Conservation (phyloP, 2,113 vertebrate species). For the Macrotis lagotis region DNA sequence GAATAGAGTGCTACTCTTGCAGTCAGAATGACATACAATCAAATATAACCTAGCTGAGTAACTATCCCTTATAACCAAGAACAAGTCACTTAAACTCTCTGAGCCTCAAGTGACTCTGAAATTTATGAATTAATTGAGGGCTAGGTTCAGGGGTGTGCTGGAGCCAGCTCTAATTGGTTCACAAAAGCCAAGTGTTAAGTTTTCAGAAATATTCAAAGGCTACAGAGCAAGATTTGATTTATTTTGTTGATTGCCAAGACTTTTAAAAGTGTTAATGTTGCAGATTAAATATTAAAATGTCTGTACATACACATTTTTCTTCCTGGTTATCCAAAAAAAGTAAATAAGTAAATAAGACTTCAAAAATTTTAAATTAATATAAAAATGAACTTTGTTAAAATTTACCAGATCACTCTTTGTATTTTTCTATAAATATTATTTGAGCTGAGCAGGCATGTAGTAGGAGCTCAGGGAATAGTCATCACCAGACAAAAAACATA, state of each 20-base stretch:
- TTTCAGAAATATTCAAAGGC: background rate
- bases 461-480: background rate
- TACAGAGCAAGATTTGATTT: background rate
- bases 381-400: background rate
- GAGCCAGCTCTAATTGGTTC: background rate
- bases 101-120: background rate
- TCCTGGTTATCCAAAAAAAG: background rate
- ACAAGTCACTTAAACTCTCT: background rate
- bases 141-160: background rate
- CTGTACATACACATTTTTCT: background rate
- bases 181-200: background rate
- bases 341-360: background rate
- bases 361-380: background rate
- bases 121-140: background rate
- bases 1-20: background rate
- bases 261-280: background rate
- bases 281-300: background rate
- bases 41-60: background rate
- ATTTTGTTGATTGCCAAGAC: background rate
- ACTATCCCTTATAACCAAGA: background rate
- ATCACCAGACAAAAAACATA: background rate
- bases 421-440: background rate
- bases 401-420: background rate
- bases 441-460: background rate
- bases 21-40: background rate